These are phyloP conservation scores for Urocynchramus pylzowi DNA, from an alignment of 2,113 vertebrate genomes.

Conservation along the genomic window DNA sequence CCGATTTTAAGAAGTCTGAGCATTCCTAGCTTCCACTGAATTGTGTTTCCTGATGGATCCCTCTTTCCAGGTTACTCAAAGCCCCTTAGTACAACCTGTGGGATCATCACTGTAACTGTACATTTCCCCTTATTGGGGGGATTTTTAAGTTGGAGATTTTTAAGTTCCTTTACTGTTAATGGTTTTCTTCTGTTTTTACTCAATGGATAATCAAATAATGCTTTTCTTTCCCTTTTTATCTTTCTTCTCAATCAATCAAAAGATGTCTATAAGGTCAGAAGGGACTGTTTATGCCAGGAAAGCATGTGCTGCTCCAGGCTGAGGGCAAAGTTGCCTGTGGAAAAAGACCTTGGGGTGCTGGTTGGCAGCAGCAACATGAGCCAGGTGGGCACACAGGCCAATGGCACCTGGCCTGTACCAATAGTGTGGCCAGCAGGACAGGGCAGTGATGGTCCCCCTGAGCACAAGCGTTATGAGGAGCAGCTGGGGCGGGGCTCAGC, in stretches of 20 bases:
- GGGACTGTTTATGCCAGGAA: background rate
- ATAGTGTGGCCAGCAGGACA: background rate
- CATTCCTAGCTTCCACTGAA: background rate
- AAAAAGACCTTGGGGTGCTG: background rate
- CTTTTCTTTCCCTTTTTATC: background rate
- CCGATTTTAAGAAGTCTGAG: conserved; percentile 3
- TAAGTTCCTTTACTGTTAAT: conserved; percentile 3
- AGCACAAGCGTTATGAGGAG: background rate
- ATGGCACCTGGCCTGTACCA: background rate
- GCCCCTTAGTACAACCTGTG: background rate
- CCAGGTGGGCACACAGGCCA: background rate
- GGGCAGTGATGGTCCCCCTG: too few relatives aligned
- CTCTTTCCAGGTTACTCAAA: background rate
- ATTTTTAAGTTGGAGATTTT: background rate
- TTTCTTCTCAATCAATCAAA: background rate
- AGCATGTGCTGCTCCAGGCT: background rate
- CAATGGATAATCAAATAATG: background rate
- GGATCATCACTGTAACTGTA: background rate
- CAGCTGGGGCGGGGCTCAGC: background rate
- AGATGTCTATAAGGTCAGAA: background rate
- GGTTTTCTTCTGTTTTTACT: background rate
- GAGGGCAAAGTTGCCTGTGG: background rate
- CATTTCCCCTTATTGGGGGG: background rate
- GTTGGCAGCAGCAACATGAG: background rate
- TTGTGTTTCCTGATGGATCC: background rate